These are phyloP conservation scores for Verasper variegatus DNA, from an alignment of 2,113 vertebrate species.

Conservation along the genomic window DNA sequence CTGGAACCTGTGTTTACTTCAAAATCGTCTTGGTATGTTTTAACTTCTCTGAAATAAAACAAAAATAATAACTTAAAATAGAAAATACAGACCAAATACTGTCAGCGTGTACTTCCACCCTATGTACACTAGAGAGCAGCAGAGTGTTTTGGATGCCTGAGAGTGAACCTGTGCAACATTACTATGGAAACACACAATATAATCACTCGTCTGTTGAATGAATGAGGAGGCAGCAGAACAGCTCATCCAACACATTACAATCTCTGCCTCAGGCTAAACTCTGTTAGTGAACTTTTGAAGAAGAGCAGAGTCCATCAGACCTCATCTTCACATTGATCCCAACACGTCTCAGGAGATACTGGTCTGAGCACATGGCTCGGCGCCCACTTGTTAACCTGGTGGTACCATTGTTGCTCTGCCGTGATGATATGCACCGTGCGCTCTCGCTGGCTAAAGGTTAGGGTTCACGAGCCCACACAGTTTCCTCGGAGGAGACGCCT, in stretches of 20 bases:
- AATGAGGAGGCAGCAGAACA: background rate
- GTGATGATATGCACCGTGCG: background rate
- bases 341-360: conserved; percentile 7
- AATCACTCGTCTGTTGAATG: background rate
- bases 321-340: conserved; percentile 10
- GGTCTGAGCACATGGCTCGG: background rate
- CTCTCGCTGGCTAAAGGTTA: conserved; percentile 9
- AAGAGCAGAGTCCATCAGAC: background rate
- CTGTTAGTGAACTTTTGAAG: background rate
- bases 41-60: background rate
- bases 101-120: background rate
- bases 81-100: background rate
- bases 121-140: conserved; percentile 49
- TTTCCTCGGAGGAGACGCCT: conserved; percentile 10
- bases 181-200: conserved; percentile 50
- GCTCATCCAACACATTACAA: background rate
- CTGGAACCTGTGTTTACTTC: background rate
- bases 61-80: background rate
- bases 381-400: conserved; percentile 21
- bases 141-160: conserved; percentile 5
- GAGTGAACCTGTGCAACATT: background rate
- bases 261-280: background rate
- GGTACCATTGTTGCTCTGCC: background rate
- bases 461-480: conserved; percentile 35
- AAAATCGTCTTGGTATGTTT: background rate